Evolutionary conservation across 2,113 vertebrate species (phyloP).

Genomic region (Centrocercus urophasianus): DNA sequence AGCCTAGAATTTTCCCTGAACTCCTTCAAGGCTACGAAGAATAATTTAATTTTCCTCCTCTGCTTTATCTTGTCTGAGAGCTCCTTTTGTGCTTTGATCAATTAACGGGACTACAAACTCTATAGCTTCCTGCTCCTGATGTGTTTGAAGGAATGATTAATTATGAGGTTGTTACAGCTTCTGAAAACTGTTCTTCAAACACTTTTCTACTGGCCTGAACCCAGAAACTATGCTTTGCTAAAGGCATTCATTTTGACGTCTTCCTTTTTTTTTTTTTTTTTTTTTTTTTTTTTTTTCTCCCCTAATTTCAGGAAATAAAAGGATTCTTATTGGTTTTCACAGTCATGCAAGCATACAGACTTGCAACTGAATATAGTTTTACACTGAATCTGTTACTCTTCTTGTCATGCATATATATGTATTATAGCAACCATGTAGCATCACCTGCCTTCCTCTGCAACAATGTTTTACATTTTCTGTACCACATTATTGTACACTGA

Average conservation of each 20-base stretch:
- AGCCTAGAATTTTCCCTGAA: slow-evolving; percentile 24
- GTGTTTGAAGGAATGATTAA: slow-evolving; percentile 61
- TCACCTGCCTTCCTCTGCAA: background rate
- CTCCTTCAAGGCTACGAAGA: slow-evolving; percentile 44
- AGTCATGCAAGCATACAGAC: background rate
- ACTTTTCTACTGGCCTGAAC: slow-evolving; percentile 7
- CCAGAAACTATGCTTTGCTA: background rate
- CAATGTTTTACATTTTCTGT: background rate
- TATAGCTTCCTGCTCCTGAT: slow-evolving; percentile 7
- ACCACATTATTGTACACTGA: background rate
- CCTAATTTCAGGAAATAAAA: background rate
- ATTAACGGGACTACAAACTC: slow-evolving; percentile 50
- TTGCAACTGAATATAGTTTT: background rate
- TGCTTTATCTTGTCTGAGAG: slow-evolving; percentile 42
- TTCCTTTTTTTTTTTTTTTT: background rate
- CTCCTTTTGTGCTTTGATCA: slow-evolving; percentile 59
- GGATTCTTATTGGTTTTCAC: slow-evolving; percentile 20
- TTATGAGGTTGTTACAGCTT: background rate
- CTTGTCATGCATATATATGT: background rate
- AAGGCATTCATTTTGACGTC: slow-evolving; percentile 31
- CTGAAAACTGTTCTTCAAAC: slow-evolving; percentile 46
- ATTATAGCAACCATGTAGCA: background rate
- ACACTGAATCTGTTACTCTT: background rate
- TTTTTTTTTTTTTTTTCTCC: background rate
- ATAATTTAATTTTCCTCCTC: background rate